These are phyloP conservation scores for Drosophila mauritiana DNA, from an alignment of 1,140 invertebrate genomes.

Conservation along the genomic window DNA sequence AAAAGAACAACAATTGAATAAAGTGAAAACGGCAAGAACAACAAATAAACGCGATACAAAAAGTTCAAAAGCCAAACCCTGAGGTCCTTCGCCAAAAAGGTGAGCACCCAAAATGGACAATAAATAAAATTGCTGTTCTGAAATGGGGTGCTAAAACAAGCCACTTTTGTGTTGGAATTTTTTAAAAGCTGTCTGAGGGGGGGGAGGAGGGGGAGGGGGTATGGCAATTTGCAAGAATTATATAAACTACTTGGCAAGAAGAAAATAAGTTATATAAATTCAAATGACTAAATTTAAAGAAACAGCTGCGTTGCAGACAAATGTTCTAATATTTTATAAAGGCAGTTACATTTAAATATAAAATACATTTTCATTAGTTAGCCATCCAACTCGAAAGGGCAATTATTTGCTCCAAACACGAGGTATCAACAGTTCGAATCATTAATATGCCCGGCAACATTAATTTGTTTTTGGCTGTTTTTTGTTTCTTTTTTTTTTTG, in stretches of 20 bases:
- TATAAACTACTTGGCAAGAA: neutral
- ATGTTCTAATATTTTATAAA: no score
- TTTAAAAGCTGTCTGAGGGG: neutral
- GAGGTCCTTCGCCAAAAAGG: constrained; percentile 6
- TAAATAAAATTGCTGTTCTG: constrained; percentile 52
- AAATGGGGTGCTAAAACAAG: constrained; percentile 35
- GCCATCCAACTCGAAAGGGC: no score
- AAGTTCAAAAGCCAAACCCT: constrained; percentile 43
- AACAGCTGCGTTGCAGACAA: no score
- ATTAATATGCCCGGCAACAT: neutral
- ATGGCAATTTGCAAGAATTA: neutral
- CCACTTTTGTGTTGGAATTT: constrained; percentile 34
- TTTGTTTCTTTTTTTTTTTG: neutral
- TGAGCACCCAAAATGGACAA: constrained; percentile 38
- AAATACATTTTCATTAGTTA: no score
- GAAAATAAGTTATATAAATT: neutral
- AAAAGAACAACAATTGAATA: constrained; percentile 6
- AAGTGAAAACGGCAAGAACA: constrained; percentile 23
- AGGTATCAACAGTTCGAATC: neutral
- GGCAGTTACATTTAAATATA: no score
- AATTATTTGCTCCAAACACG: neutral
- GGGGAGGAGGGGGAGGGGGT: neutral
- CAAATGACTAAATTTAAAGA: no score
- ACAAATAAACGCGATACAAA: constrained; percentile 39
- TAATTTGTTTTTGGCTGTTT: constrained; percentile 9